These are phyloP conservation scores for Temnopleurus reevesii DNA, from an alignment of 53 echinoderm and acorn worm genomes.

Conservation along the genomic window DNA sequence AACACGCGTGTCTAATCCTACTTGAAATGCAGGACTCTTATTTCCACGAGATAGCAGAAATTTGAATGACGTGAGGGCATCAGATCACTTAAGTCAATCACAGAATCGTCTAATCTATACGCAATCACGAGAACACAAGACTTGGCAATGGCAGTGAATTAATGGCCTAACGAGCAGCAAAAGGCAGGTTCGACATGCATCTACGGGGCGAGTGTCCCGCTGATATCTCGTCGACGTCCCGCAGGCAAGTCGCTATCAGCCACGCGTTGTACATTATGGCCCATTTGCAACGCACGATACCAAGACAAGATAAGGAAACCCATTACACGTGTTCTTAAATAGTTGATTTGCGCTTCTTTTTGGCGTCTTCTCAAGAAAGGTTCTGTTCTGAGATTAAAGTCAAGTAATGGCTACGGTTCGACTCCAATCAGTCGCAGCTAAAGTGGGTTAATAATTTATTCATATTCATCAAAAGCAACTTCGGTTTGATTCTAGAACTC, in stretches of 20 bases:
- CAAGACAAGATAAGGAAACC: slow-evolving; percentile 29
- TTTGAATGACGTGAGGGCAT: slow-evolving; percentile 24
- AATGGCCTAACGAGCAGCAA: slow-evolving; percentile 3
- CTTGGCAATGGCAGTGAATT: not conserved
- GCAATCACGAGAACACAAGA: slow-evolving; percentile 15
- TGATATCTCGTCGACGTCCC: not conserved
- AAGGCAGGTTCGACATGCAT: not conserved
- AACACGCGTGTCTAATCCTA: not conserved
- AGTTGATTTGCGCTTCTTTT: slow-evolving; percentile 19
- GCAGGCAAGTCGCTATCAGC: not conserved
- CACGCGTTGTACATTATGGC: slow-evolving; percentile 15
- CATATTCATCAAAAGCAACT: slow-evolving; percentile 50
- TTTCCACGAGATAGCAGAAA: not conserved
- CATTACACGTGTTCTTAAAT: slow-evolving; percentile 43
- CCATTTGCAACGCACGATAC: slow-evolving; percentile 8
- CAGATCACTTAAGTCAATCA: slow-evolving; percentile 7
- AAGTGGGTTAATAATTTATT: slow-evolving; percentile 15
- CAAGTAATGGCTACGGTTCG: not conserved
- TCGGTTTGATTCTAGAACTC: not conserved
- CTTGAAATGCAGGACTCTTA: not conserved
- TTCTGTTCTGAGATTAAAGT: slow-evolving; percentile 31
- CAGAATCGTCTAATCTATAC: slow-evolving; percentile 38
- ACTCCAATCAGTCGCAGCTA: not conserved
- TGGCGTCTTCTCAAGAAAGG: not conserved
- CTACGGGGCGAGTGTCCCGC: not conserved